Evolutionary conservation across 2,797 vertebrate species (phyloP), one percentile per base, ranked within the genome.

Genomic region (Phalloptychus januarius): DNA sequence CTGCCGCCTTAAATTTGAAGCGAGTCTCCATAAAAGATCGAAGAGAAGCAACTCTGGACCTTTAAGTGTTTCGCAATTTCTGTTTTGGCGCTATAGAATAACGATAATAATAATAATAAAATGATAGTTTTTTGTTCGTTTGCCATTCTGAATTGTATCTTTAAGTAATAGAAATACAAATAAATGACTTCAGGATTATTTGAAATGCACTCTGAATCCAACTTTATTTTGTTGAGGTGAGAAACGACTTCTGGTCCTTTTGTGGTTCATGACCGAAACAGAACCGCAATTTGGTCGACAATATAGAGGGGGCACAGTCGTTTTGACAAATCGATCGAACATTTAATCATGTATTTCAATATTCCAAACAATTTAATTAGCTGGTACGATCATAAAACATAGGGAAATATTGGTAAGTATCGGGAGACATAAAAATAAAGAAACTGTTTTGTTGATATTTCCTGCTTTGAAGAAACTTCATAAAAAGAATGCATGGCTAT

Each of bases 1-100:
- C 90, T 90, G 89, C 80, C 75, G 83, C 78, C 73, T 85, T 81
- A 94, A 92, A 92, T 93, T 93, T 91, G 82, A 81, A 84, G 69
- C 63, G 79, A 79, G 84, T 84, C 71, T 77, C 75, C 40, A 85
- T 78, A 81, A 52, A 79, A 20, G 58, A 91, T 78, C 58, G 69
- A 83, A 65, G 73, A 65, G 85, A 91, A 90, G 86, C 84, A 91
- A 82, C 70, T 87, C 80, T 81, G 48, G 87, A 87, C 69, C 83
- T 77, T 78, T n/a, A 88, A 85, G 85, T 80, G 72, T 84, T 90
- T 88, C 81, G 72, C 76, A 76, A 79, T 58, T 90, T 80, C 78
- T 77, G 74, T 70, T 78, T 87, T 76, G n/a, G 72, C 75, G 71
- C 79, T 86, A 87, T 82, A 65, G 75, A 86, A 84, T 83, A 77